Evolutionary conservation across 35 echinoderm and acorn worm species (phyloP), one percentile per base, ranked within the genome.

Genomic region (Eucidaris tribuloides): DNA sequence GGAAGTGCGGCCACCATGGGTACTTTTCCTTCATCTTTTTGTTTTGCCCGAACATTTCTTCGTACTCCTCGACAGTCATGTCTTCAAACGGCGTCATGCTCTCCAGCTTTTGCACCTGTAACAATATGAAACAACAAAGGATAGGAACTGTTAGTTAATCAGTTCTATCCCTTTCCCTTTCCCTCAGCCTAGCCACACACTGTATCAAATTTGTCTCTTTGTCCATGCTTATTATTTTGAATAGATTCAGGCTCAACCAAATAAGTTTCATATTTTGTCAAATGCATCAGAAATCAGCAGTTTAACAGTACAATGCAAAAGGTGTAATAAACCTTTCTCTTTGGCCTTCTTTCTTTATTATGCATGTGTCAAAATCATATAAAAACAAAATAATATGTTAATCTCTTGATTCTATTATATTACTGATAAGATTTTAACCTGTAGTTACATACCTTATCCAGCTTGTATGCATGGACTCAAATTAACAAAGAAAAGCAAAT

Each of bases 41-140:
- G 30, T 18, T 34, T 30, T 90, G 68, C 3, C 90, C 86, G 96
- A 90, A 99, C 41, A 70, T 54, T 38, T 99, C 86, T 0, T 83
- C 58, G 46, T 72, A 90, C 46, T 99, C 96, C 35, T 99, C 96
- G 0, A 90, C 59, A 1, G 91, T 93, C 96, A 99, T 89, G 22
- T 99, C 96, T 76, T 99, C 96, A 82, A 90, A 93, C 27, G 96
- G 90, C 18, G 84, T 85, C 96, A 99, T 99, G 56, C 31, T 87
- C 30, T 86, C 82, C 20, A 90, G 62, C 34, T 78, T 89, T 22
- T 77, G 30, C 2, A 90, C 15, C 94, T 97, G 59, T 66, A 33
- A 34, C 5, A 72, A 55, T 34, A 17, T 56, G 34, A 30, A 32
- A n/a, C 29, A 18, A 2, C 13, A 9, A 15, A 66, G 49, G 27